Base-by-base conservation (phyloP, 1,140 invertebrate genomes). In the Leptinotarsa texana region DNA sequence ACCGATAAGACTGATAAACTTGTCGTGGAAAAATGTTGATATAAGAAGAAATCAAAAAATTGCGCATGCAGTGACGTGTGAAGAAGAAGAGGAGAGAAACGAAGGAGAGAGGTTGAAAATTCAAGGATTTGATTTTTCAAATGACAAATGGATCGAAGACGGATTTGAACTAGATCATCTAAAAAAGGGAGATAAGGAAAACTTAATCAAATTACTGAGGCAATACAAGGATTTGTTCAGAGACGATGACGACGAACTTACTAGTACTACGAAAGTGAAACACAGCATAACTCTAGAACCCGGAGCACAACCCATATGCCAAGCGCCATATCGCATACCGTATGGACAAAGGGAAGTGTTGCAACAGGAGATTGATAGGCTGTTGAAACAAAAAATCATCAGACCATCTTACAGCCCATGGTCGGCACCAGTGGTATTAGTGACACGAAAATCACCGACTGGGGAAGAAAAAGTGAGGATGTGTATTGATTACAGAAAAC, bases 401-500 rank as follows among this genome's bases (percentile, higher is more conserved):
- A 63, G 42, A 4, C 72, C 72, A 15, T 73, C 72, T n/a, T 65
- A n/a, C 33, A 65, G 62, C 47, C 57, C 72, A 15, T 73, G 61
- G 61, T 63, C 72, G 11, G 72, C 72, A 42, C 72, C 72, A n/a
- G 72, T 65, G 17, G 72, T 73, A 13, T 42, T 73, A 33, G 47
- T 73, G 18, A 49, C 63, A 13, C 63, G 63, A 72, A 65, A 62
- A 21, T 65, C 63, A 63, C 71, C 71, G 8, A 63, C 63, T 47
- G 61, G 71, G 13, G 51, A 72, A 62, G 48, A 62, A 72, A 72
- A 72, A 62, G 48, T 72, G 6, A 22, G 71, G 22, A 72, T 72
- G 71, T 72, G 61, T 63, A 72, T 72, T 47, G 71, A 72, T 72
- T 72, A 72, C 61, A 42, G 71, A 33, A 22, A 57, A 17, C 71